Evolutionary conservation across 2,113 vertebrate genomes (phyloP).

Genomic region (Saccopteryx leptura): DNA sequence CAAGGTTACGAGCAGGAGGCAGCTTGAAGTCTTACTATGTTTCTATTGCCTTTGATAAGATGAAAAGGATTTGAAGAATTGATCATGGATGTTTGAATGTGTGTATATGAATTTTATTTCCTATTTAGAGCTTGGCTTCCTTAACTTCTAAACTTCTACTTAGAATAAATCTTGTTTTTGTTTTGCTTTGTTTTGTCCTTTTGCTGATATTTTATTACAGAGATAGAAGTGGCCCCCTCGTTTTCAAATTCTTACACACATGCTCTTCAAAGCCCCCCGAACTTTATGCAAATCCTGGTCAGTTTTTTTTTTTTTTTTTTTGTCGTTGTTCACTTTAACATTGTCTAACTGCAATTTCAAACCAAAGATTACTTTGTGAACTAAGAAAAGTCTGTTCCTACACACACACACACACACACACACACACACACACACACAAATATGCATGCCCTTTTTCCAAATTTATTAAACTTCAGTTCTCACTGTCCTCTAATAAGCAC

Average conservation of each 20-base stretch:
- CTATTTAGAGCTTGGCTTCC: not conserved
- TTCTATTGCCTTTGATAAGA: not conserved
- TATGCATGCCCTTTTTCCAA: not conserved
- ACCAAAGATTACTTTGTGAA: not conserved
- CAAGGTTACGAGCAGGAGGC: not conserved
- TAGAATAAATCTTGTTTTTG: not conserved
- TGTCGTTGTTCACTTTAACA: not conserved
- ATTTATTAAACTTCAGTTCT: not conserved
- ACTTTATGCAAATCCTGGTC: not conserved
- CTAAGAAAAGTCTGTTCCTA: not conserved
- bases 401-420: not conserved
- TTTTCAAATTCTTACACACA: not conserved
- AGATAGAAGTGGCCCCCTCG: not conserved
- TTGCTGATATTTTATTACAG: not conserved
- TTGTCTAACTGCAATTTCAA: slow-evolving; percentile 38
- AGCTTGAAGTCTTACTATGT: not conserved
- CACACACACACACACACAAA: not conserved
- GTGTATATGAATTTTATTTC: not conserved
- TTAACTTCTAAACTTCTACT: not conserved
- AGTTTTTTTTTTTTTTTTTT: not conserved
- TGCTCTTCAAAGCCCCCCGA: not conserved
- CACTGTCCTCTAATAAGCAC: not conserved
- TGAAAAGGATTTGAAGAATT: not conserved
- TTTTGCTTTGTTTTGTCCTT: not conserved
- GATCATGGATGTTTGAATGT: not conserved